Conservation (phyloP, 2,113 vertebrate species). For the Malurus elegans region DNA sequence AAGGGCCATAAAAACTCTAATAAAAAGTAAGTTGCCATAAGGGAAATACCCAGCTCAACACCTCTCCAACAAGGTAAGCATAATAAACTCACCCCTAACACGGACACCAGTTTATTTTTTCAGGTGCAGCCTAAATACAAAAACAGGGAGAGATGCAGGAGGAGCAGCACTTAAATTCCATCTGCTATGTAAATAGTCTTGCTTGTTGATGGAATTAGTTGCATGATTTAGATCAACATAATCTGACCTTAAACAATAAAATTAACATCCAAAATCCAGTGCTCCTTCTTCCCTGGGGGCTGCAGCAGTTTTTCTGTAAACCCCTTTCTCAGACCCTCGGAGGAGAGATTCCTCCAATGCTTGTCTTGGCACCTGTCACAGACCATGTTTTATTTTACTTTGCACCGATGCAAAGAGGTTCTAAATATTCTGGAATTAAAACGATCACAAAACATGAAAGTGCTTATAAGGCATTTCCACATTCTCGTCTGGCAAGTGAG, state of each 20-base stretch:
- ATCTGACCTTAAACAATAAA: constrained; percentile 45
- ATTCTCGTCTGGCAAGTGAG: neutral
- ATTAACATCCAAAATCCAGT: constrained; percentile 9
- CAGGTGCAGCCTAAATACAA: constrained; percentile 35
- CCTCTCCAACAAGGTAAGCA: neutral
- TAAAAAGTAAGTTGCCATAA: constrained; percentile 27
- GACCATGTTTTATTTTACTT: neutral
- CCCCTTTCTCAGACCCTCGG: neutral
- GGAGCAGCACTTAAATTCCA: neutral
- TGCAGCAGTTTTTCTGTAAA: neutral
- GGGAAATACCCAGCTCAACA: constrained; percentile 16
- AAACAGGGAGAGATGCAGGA: neutral
- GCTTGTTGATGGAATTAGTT: constrained; percentile 31
- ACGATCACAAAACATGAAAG: neutral
- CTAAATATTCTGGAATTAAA: constrained; percentile 10
- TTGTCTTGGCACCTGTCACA: neutral
- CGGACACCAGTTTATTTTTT: neutral
- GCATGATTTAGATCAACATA: neutral
- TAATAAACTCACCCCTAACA: constrained; percentile 20
- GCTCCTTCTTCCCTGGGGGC: neutral
- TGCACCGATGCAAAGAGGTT: neutral
- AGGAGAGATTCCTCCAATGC: neutral
- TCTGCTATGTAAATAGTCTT: neutral
- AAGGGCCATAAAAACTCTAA: constrained; percentile 20
- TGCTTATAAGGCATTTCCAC: constrained; percentile 17